A percentile compares a stretch with the other conserved stretches of the same genome.
Evolutionary conservation across 2,113 vertebrate species (phyloP).

Genomic region (Trochalopteron elliotii): DNA sequence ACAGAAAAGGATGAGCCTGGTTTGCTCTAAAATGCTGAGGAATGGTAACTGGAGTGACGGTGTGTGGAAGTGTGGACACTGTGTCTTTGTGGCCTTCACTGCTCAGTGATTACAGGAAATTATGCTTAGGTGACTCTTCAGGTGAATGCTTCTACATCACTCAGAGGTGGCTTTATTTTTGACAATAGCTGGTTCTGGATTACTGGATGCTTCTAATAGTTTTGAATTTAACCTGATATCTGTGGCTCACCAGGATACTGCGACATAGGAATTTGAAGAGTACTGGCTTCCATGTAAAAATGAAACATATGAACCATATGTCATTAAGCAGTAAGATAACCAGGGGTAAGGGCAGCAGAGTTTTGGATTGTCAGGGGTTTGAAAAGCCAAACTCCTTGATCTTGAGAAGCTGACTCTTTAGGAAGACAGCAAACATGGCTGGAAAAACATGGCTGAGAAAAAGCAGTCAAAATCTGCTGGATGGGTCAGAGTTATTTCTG

Average conservation of each 20-base stretch:
- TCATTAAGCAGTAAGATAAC: neutral
- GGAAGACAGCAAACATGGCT: neutral
- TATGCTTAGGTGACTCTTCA: neutral
- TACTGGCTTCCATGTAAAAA: neutral
- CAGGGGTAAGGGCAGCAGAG: neutral
- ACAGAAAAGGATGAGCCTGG: neutral
- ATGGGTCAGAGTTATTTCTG: neutral
- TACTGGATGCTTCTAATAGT: neutral
- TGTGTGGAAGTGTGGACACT: neutral
- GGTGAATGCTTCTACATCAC: neutral
- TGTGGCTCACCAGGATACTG: neutral
- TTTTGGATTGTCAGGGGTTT: neutral
- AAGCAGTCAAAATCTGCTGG: neutral
- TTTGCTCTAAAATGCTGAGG: neutral
- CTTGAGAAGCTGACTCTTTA: neutral
- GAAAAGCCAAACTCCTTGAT: neutral
- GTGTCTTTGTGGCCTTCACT: neutral
- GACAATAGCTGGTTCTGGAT: neutral
- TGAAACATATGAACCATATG: neutral
- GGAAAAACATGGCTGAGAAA: neutral
- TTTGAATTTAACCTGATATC: neutral
- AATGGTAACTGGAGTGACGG: neutral
- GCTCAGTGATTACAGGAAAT: neutral
- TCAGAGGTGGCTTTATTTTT: neutral
- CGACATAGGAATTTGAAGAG: neutral